Evolutionary conservation across 2,888 invertebrate species (phyloP).

Genomic region (Sceliomorpha sp.): DNA sequence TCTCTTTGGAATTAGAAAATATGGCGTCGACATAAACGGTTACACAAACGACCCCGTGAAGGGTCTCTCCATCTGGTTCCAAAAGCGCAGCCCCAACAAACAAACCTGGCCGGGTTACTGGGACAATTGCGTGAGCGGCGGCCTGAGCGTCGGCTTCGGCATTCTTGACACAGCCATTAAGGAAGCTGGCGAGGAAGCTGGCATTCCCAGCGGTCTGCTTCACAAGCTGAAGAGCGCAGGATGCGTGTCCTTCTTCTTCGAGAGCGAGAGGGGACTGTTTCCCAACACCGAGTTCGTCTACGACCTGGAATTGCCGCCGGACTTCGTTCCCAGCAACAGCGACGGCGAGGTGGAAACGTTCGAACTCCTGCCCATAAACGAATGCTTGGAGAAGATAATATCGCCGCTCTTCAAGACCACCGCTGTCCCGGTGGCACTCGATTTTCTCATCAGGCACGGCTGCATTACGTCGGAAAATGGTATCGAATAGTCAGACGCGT

Average conservation of each 20-base stretch:
- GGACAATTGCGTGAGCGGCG: constrained; percentile 98
- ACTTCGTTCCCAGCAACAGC: constrained; percentile 94
- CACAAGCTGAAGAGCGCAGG: constrained; percentile 89
- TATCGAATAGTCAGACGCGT: no score
- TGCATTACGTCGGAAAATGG: constrained; percentile 94
- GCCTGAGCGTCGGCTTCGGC: constrained; percentile 92
- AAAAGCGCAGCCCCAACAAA: constrained; percentile 93
- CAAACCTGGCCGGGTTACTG: constrained; percentile 98
- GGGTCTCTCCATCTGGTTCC: constrained; percentile 95
- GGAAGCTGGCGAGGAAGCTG: constrained; percentile 97
- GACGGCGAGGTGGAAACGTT: constrained; percentile 97
- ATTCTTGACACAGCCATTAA: constrained; percentile 94
- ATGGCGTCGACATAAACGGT: constrained; percentile 97
- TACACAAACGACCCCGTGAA: constrained; percentile 92
- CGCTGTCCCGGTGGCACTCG: constrained; percentile 93
- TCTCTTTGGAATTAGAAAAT: constrained; percentile 95
- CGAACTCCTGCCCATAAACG: constrained; percentile 90
- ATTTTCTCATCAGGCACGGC: constrained; percentile 95
- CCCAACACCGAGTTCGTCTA: constrained; percentile 97
- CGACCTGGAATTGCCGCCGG: constrained; percentile 93
- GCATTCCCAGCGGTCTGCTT: constrained; percentile 89
- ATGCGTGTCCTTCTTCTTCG: constrained; percentile 94
- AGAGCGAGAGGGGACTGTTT: constrained; percentile 95
- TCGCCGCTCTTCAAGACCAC: constrained; percentile 95
- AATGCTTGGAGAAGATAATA: constrained; percentile 90